A percentile compares a stretch with the other conserved stretches of the same genome.
Conservation (phyloP, 1,140 invertebrate genomes). For the Drosophila pseudoananassae region DNA sequence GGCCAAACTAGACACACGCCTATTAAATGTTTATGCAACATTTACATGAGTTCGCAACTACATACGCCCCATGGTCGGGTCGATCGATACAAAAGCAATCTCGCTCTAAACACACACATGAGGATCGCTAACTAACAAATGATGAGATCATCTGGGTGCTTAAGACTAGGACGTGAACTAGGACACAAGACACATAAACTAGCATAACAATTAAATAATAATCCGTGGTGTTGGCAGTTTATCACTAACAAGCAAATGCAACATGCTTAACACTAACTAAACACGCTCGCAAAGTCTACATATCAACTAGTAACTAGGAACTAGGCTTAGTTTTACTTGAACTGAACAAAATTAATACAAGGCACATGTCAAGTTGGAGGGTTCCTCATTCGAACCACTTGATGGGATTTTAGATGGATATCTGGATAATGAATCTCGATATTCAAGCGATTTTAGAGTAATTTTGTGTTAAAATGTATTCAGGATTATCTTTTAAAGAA, state of each 20-base stretch:
- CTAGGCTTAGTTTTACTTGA: conserved; percentile 24
- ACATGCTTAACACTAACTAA: conserved; percentile 68
- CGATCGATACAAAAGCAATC: neutral
- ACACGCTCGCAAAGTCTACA: conserved; percentile 33
- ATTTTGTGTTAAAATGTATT: neutral
- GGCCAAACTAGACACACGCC: conserved; percentile 53
- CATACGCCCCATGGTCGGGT: conserved; percentile 23
- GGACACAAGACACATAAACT: conserved; percentile 45
- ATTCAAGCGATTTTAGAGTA: neutral
- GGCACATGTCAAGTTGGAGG: conserved; percentile 43
- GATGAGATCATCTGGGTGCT: conserved; percentile 46
- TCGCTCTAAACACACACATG: conserved; percentile 49
- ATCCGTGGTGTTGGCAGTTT: conserved; percentile 1
- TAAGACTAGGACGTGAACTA: conserved; percentile 50
- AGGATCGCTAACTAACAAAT: conserved; percentile 39
- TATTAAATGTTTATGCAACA: conserved; percentile 43
- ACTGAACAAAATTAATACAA: conserved; percentile 72
- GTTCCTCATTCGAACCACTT: neutral
- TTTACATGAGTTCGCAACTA: conserved; percentile 46
- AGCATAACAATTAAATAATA: neutral
- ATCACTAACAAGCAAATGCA: conserved; percentile 39
- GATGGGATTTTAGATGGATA: neutral
- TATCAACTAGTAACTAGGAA: conserved; percentile 11
- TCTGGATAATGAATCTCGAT: neutral
- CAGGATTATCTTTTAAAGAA: neutral